phyloP scores from a whole-genome alignment of 2,888 invertebrate genomes.

The Amiota minor region DNA sequence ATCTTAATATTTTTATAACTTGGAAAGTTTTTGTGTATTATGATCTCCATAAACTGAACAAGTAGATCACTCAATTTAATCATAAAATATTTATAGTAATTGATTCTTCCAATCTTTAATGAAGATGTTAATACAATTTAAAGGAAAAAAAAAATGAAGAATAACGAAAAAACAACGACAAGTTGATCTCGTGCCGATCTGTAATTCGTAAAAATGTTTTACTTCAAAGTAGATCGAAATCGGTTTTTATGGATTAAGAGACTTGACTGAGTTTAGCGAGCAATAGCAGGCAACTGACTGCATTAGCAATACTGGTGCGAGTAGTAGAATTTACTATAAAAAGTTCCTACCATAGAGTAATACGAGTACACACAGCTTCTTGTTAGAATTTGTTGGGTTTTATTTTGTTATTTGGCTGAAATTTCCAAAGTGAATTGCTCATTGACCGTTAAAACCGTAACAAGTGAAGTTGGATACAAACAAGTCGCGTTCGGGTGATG shows the following conservation, averaged over 20 bases:
- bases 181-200: constrained; percentile 54
- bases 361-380: neutral
- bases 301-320: too few species aligned
- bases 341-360: too few species aligned
- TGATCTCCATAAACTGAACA: too few species aligned
- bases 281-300: too few species aligned
- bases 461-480: constrained; percentile 14
- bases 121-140: constrained; percentile 8
- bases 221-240: constrained; percentile 14
- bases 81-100: too few species aligned
- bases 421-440: constrained; percentile 26
- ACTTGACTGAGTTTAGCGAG: too few species aligned
- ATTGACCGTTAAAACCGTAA: constrained; percentile 60
- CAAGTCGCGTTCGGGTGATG: neutral
- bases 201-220: constrained; percentile 49
- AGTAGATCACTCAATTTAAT: too few species aligned
- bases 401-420: neutral
- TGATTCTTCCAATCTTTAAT: too few species aligned
- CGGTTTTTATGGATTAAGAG: neutral
- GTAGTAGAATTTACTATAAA: too few species aligned
- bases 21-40: too few species aligned
- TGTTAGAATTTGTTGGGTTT: neutral
- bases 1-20: too few species aligned
- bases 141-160: constrained; percentile 35
- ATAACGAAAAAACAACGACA: constrained; percentile 48